Base-by-base conservation (phyloP, 2,797 vertebrate genomes). In the Cirrhinus molitorella region DNA sequence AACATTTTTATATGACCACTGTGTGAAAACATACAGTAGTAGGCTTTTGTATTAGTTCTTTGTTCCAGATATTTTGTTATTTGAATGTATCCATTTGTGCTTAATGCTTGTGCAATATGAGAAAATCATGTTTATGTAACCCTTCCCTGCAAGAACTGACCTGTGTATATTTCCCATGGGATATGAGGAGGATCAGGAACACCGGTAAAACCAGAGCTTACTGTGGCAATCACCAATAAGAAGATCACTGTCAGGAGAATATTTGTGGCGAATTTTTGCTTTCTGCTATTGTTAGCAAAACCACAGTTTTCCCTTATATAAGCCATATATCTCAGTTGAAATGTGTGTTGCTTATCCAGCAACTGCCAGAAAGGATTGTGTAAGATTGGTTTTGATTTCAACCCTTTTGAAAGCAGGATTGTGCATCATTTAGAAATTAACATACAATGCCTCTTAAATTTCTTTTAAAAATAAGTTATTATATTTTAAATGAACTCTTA, bases 81-180 rank as follows among this genome's bases (percentile, higher is more conserved):
- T 63, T 57, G 10, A 73, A 53, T 79, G 14, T 68, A 47, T 65
- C 28, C 75, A 53, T 40, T 37, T 81, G 67, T 74, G 68, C 25
- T 40, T 40, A 45, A 47, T 12, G 51, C 72, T 75, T 74, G 72
- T 66, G 37, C 66, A 80, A 57, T 87, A 83, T 74, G 31, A 86
- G 51, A 25, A 40, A 66, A 67, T 28, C 55, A 71, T 71, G 72
- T 61, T 53, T 71, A 61, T 70, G 43, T 81, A 74, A 86, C 80
- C 55, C 31, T 34, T 77, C 66, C 66, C 57, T 40, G 28, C 23
- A 40, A 45, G 78, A 84, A 51, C 43, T 79, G 61, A 80, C 72
- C 63, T 59, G 55, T 76, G n/a, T 65, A 83, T 86, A 85, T 88
- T 86, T 86, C 80, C 72, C 80, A 73, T 49, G 71, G 74, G 66